phyloP scores from a whole-genome alignment of 2,113 vertebrate species.

The Callocephalon fimbriatum region DNA sequence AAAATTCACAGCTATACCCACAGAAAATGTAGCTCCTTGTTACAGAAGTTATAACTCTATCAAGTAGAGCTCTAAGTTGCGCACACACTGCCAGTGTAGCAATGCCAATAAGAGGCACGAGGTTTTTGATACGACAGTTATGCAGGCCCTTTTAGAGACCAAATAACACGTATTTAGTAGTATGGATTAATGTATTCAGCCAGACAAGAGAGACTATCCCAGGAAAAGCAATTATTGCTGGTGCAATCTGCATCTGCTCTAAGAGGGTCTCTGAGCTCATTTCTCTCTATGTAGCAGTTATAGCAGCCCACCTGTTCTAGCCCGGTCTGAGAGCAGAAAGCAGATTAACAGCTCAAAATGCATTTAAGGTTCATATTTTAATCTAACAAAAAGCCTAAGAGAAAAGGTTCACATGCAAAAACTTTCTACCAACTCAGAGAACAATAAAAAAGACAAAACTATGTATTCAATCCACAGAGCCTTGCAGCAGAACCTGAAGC shows the following conservation, averaged over 20 bases:
- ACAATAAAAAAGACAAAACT: not conserved
- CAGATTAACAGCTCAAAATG: not conserved
- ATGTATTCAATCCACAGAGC: not conserved
- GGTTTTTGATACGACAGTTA: not conserved
- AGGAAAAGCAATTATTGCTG: conserved; percentile 10
- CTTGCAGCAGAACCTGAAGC: conserved; percentile 22
- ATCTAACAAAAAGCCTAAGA: conserved; percentile 23
- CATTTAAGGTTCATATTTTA: not conserved
- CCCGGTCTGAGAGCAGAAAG: not conserved
- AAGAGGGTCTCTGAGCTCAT: not conserved
- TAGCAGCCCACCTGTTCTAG: not conserved
- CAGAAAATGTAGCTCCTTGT: not conserved
- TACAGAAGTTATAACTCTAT: not conserved
- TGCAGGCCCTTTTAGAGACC: not conserved
- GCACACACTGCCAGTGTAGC: not conserved
- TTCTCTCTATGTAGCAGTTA: not conserved
- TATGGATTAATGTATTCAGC: not conserved
- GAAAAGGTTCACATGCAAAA: not conserved
- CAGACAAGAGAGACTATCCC: not conserved
- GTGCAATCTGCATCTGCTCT: not conserved
- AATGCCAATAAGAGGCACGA: not conserved
- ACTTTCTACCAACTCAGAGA: not conserved
- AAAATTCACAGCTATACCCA: not conserved
- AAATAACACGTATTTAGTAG: not conserved
- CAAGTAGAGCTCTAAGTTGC: not conserved